Evolutionary conservation across 2,797 vertebrate genomes (phyloP), one percentile per base, ranked within the genome.

Genomic region (Diceros bicornis): DNA sequence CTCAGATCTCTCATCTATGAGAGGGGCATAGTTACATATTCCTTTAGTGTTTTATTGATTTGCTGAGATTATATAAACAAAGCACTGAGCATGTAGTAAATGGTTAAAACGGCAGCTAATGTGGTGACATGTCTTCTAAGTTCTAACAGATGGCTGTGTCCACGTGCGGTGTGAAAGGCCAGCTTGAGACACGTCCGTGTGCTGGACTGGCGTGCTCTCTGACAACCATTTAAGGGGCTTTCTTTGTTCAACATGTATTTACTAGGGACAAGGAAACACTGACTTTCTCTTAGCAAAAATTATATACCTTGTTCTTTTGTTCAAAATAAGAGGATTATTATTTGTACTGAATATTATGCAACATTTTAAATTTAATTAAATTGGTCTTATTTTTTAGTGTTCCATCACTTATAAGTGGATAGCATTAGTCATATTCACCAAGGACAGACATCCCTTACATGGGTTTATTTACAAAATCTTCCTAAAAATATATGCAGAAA

Each of bases 321-420:
- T 94, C 44, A 89, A 90, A 87, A 69, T 78, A 74, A 94, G 75
- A 81, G 50, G 20, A 17, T 81, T 81, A 34, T 89, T 86, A 89
- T 86, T 93, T 72, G 34, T 61, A 61, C 5, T 93, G 83, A 83
- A 34, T 25, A 79, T 83, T 89, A 71, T 71, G 17, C 17, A 64
- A 17, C 17, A 64, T 62, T 95, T 52, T 92, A 64, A 81, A 55
- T 79, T 81, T 95, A 72, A 78, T 95, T 69, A 41, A 94, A 81
- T 77, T 69, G 8, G 27, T 55, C 41, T 89, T 59, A 77, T 87
- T 92, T 87, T 68, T 32, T 1, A 18, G 4, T 82, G 72, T 87
- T 61, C 32, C 25, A 78, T 92, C 34, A 91, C 89, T 83, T 89
- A 72, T 92, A 85, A 85, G 10, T 66, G n/a, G 64, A 50, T 25